These are phyloP conservation scores for Cheilosia grossa DNA, from an alignment of 2,888 invertebrate genomes.

Conservation along the genomic window DNA sequence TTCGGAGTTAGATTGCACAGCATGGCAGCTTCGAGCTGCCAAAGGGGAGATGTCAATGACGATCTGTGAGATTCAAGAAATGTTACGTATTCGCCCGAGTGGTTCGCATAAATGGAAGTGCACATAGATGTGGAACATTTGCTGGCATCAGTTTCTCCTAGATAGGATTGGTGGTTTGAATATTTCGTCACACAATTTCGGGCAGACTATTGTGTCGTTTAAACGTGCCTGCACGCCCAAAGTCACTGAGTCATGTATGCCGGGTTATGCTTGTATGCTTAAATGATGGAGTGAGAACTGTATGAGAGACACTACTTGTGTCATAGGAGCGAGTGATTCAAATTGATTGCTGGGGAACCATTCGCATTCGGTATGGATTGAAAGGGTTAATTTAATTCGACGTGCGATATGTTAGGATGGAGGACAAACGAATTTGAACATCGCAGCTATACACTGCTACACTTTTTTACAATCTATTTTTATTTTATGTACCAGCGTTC, in stretches of 20 bases:
- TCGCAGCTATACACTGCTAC: too few species aligned
- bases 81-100: constrained; percentile 61
- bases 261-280: background rate
- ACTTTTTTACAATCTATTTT: too few species aligned
- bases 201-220: background rate
- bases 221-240: background rate
- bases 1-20: background rate
- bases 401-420: too few species aligned
- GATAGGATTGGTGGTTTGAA: background rate
- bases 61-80: constrained; percentile 41
- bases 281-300: background rate
- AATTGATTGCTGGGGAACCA: background rate
- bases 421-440: too few species aligned
- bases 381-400: too few species aligned
- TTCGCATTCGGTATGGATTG: background rate
- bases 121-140: background rate
- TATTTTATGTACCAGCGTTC: too few species aligned
- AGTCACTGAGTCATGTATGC: background rate
- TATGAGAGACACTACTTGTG: background rate
- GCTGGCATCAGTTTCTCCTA: background rate
- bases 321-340: background rate
- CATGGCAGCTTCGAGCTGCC: constrained; percentile 6
- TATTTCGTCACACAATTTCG: constrained; percentile 1
- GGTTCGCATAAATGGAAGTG: constrained; percentile 30
- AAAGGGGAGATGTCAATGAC: constrained; percentile 45